A percentile compares a stretch with the other conserved stretches of the same genome.
Conservation (phyloP, 2,888 invertebrate species). For the Drosophila ezoana region DNA sequence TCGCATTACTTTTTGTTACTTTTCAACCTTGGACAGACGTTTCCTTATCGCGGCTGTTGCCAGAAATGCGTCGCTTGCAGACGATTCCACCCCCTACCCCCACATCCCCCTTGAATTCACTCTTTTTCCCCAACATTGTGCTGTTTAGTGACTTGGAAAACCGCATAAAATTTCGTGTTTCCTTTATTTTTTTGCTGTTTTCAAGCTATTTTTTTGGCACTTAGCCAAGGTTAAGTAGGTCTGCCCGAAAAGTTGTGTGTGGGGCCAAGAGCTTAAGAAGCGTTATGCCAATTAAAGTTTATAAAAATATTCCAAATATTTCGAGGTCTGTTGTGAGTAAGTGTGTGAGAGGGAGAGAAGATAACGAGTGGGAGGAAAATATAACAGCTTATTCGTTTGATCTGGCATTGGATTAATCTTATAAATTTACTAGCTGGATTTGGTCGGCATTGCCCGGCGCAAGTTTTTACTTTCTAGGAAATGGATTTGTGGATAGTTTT, state of each 20-base stretch:
- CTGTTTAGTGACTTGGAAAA: slow-evolving; percentile 60
- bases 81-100: neutral
- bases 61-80: slow-evolving; percentile 34
- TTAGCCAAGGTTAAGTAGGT: slow-evolving; percentile 61
- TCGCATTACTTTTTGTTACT: slow-evolving; percentile 31
- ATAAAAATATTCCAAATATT: too few species aligned
- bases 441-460: too few species aligned
- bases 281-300: slow-evolving; percentile 5
- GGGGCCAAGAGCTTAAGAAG: neutral
- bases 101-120: too few species aligned
- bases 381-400: too few species aligned
- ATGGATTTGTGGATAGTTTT: too few species aligned
- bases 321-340: too few species aligned
- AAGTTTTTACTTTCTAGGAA: too few species aligned
- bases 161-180: slow-evolving; percentile 13
- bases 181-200: slow-evolving; percentile 6
- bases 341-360: too few species aligned
- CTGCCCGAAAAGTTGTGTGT: neutral
- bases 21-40: slow-evolving; percentile 32
- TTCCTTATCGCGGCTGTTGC: slow-evolving; percentile 38
- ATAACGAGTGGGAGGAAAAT: too few species aligned
- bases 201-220: slow-evolving; percentile 55
- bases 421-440: too few species aligned
- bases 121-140: slow-evolving; percentile 9
- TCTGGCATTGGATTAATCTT: too few species aligned